Conservation (phyloP, 2,888 invertebrate genomes). For the Cheilosia scutellata region DNA sequence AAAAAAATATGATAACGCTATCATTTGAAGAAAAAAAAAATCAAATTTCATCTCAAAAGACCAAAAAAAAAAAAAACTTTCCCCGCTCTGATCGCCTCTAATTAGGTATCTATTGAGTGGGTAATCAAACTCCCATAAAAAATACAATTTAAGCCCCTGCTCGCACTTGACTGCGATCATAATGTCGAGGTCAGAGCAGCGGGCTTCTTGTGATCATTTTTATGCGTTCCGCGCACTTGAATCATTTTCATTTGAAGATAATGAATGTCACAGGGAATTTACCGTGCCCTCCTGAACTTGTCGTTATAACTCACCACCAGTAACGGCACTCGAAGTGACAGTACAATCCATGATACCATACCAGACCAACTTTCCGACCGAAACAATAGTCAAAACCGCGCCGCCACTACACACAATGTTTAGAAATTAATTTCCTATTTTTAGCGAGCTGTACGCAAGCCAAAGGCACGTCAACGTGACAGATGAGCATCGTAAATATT, state of each 20-base stretch:
- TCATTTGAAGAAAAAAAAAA: conserved; percentile 42
- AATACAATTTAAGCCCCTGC: conserved; percentile 29
- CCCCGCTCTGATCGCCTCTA: not conserved
- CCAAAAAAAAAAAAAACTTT: too few relatives aligned
- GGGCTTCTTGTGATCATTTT: conserved; percentile 18
- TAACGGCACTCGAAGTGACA: conserved; percentile 39
- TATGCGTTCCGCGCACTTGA: conserved; percentile 3
- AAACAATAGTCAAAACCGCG: conserved; percentile 41
- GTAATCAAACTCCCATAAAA: conserved; percentile 58
- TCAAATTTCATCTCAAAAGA: not conserved
- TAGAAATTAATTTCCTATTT: conserved; percentile 66
- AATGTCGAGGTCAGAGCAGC: not conserved
- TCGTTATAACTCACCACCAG: conserved; percentile 70
- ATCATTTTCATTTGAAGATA: conserved; percentile 5
- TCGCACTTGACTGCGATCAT: not conserved
- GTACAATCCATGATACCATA: conserved; percentile 15
- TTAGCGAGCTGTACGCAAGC: conserved; percentile 49
- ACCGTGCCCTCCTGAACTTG: conserved; percentile 63
- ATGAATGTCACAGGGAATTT: conserved; percentile 43
- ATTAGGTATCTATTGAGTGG: conserved; percentile 47
- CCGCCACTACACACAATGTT: conserved; percentile 35
- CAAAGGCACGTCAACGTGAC: conserved; percentile 69
- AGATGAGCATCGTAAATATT: conserved; percentile 74
- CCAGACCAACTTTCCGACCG: not conserved
- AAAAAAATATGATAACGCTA: conserved; percentile 44